Conservation (phyloP, 2,113 vertebrate species). For the Panthera tigris region DNA sequence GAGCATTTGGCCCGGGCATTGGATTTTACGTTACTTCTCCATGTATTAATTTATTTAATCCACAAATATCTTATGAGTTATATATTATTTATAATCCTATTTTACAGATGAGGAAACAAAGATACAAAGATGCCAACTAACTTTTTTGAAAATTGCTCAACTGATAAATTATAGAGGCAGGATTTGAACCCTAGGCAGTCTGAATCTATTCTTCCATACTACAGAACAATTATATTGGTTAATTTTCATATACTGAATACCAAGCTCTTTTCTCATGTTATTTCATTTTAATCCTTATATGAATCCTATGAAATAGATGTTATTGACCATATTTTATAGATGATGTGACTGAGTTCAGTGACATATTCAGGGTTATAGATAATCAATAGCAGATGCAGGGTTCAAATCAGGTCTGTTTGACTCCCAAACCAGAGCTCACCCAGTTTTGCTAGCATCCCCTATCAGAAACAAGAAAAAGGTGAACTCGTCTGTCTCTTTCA, state of each 20-base stretch:
- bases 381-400: neutral
- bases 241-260: neutral
- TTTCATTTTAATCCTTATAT: neutral
- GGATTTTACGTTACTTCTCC: neutral
- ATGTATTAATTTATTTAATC: neutral
- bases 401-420: neutral
- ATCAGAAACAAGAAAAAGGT: neutral
- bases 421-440: neutral
- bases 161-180: neutral
- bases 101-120: conserved; percentile 7
- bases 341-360: neutral
- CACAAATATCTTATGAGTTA: neutral
- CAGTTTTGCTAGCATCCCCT: neutral
- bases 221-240: neutral
- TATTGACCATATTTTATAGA: neutral
- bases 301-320: neutral
- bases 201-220: neutral
- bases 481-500: neutral
- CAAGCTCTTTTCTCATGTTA: neutral
- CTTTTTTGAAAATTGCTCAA: neutral
- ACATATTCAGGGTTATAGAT: neutral
- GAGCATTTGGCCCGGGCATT: neutral
- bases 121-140: neutral
- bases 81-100: neutral
- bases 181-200: neutral